phyloP scores from a whole-genome alignment of 1,140 invertebrate species.

The Lordiphosa clarofinis region DNA sequence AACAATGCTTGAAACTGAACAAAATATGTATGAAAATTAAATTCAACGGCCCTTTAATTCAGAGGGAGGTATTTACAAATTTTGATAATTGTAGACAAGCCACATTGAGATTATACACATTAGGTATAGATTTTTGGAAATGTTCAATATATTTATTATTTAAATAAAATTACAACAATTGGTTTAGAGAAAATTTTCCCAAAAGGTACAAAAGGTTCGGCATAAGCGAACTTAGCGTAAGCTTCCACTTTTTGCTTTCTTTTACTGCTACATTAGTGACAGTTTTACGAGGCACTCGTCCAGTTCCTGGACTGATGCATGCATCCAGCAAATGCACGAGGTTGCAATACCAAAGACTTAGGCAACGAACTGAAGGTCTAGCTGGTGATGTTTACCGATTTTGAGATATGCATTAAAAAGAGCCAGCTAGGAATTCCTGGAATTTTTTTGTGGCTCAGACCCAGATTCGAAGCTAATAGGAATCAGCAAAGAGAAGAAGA shows the following conservation, averaged over 20 bases:
- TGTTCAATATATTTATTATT: too few species aligned
- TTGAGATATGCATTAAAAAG: too few species aligned
- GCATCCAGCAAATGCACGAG: conserved; percentile 7
- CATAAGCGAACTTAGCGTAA: not conserved
- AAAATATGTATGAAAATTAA: too few species aligned
- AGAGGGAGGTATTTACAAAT: too few species aligned
- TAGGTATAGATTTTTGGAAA: too few species aligned
- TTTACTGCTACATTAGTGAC: conserved; percentile 50
- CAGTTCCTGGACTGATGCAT: conserved; percentile 18
- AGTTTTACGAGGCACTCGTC: conserved; percentile 38
- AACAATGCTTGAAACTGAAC: too few species aligned
- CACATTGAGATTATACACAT: too few species aligned
- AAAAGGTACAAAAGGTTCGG: not conserved
- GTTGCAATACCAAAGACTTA: conserved; percentile 22
- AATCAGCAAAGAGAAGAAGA: conserved; percentile 4
- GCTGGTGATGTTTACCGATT: too few species aligned
- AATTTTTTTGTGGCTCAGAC: conserved; percentile 1
- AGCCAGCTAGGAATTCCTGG: conserved; percentile 9
- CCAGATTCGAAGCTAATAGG: conserved; percentile 7
- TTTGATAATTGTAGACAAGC: too few species aligned
- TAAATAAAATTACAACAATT: too few species aligned
- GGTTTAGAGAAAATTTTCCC: too few species aligned
- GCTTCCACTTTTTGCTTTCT: conserved; percentile 1
- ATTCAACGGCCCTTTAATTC: too few species aligned
- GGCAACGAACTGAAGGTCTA: conserved; percentile 21